A percentile compares a stretch with the other conserved stretches of the same genome.
phyloP scores from a whole-genome alignment of 2,888 invertebrate species.

The Drosophila peninsularis region DNA sequence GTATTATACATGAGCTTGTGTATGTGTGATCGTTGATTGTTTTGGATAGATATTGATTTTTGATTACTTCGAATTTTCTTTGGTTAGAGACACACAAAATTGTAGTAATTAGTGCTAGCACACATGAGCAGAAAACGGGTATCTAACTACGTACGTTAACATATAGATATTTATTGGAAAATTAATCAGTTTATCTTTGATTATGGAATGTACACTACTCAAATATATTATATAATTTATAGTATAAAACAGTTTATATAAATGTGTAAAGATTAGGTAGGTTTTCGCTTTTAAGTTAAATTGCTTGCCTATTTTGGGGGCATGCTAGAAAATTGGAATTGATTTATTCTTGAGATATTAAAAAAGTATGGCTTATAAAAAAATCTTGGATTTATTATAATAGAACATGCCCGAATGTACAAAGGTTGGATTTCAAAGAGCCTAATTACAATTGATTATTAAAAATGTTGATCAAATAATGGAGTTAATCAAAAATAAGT shows the following conservation, averaged over 20 bases:
- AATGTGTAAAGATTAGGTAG: neutral
- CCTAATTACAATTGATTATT: constrained; percentile 2
- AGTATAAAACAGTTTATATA: neutral
- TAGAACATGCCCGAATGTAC: constrained; percentile 28
- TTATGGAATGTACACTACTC: constrained; percentile 29
- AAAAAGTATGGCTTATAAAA: constrained; percentile 3
- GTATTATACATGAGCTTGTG: constrained; percentile 57
- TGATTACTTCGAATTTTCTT: constrained; percentile 20
- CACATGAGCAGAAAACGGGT: constrained; percentile 49
- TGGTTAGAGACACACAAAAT: constrained; percentile 37
- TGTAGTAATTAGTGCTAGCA: constrained; percentile 16
- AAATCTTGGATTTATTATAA: neutral
- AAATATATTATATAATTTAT: constrained; percentile 3
- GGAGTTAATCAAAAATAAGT: constrained; percentile 8
- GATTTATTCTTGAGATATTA: constrained; percentile 1
- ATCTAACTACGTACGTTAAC: constrained; percentile 67
- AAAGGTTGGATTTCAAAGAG: neutral
- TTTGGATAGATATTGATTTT: constrained; percentile 18
- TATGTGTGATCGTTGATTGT: constrained; percentile 32
- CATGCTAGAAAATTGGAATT: constrained; percentile 8
- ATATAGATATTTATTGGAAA: constrained; percentile 47
- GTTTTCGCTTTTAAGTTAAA: neutral
- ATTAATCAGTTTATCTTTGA: constrained; percentile 1
- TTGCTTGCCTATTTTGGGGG: constrained; percentile 15
- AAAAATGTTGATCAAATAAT: constrained; percentile 25